A percentile compares a stretch with the other conserved stretches of the same genome.
These are phyloP conservation scores for Mola mola DNA, from an alignment of 2,113 vertebrate genomes.

Conservation along the genomic window DNA sequence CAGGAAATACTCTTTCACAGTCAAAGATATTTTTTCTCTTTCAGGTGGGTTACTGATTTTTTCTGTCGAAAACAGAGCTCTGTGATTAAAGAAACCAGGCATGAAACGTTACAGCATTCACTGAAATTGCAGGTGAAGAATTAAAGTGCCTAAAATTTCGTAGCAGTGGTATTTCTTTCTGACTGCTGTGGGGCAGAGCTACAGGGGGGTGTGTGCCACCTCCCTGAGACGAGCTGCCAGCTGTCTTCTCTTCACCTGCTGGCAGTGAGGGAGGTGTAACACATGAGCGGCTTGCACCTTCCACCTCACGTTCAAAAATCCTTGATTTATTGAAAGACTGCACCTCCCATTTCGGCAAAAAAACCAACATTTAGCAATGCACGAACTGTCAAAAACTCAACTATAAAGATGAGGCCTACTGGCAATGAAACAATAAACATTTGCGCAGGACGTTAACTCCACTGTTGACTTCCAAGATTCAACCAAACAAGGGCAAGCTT, in stretches of 20 bases:
- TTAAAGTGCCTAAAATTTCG: too few relatives aligned
- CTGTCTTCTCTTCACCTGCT: conserved; percentile 33
- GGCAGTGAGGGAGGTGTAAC: conserved; percentile 15
- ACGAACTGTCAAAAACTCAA: too few relatives aligned
- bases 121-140: not conserved
- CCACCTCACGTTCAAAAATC: conserved; percentile 10
- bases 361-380: too few relatives aligned
- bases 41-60: too few relatives aligned
- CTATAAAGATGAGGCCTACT: too few relatives aligned
- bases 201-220: conserved; percentile 5
- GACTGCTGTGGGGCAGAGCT: not conserved
- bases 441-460: too few relatives aligned
- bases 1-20: not conserved
- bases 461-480: too few relatives aligned
- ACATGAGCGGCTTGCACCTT: conserved; percentile 21
- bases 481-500: too few relatives aligned
- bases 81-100: conserved; percentile 11
- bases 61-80: too few relatives aligned
- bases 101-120: not conserved
- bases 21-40: not conserved
- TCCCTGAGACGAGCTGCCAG: conserved; percentile 4
- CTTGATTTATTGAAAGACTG: too few relatives aligned
- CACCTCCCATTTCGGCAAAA: too few relatives aligned
- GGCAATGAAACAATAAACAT: too few relatives aligned
- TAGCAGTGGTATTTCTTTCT: conserved; percentile 13